These are phyloP conservation scores for Acanthornis magna DNA, from an alignment of 2,797 vertebrate genomes.

Conservation along the genomic window DNA sequence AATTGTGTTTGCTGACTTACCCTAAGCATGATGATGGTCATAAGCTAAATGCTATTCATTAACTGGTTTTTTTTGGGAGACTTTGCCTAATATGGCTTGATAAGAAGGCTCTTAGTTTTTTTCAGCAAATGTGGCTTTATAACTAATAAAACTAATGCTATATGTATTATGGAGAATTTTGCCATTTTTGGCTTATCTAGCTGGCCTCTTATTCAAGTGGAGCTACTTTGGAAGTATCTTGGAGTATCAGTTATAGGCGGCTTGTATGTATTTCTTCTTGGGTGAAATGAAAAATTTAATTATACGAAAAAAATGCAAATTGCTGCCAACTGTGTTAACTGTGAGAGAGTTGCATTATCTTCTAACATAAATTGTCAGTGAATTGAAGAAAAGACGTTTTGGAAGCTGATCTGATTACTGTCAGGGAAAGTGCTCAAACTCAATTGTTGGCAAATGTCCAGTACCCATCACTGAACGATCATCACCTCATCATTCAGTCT, in stretches of 20 bases:
- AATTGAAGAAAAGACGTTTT: slow-evolving; percentile 64
- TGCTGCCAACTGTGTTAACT: slow-evolving; percentile 70
- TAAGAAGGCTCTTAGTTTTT: neutral
- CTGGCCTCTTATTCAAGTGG: neutral
- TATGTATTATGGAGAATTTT: neutral
- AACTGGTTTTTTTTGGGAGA: neutral
- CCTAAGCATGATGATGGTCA: neutral
- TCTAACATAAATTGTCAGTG: slow-evolving; percentile 68
- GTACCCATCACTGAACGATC: slow-evolving; percentile 85
- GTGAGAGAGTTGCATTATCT: slow-evolving; percentile 65
- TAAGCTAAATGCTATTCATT: neutral
- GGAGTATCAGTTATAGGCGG: neutral
- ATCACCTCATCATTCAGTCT: slow-evolving; percentile 88
- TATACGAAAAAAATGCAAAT: slow-evolving; percentile 66
- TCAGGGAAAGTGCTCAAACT: slow-evolving; percentile 71
- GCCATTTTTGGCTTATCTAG: neutral
- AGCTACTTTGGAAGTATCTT: neutral
- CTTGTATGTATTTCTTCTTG: slow-evolving; percentile 18
- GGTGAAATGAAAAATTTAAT: slow-evolving; percentile 51
- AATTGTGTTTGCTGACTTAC: neutral
- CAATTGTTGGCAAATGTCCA: slow-evolving; percentile 87
- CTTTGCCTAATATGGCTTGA: neutral
- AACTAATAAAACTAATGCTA: neutral
- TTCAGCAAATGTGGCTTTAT: neutral
- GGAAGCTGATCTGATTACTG: slow-evolving; percentile 73